phyloP scores from a whole-genome alignment of 2,113 vertebrate genomes.

The Diadophis punctatus region DNA sequence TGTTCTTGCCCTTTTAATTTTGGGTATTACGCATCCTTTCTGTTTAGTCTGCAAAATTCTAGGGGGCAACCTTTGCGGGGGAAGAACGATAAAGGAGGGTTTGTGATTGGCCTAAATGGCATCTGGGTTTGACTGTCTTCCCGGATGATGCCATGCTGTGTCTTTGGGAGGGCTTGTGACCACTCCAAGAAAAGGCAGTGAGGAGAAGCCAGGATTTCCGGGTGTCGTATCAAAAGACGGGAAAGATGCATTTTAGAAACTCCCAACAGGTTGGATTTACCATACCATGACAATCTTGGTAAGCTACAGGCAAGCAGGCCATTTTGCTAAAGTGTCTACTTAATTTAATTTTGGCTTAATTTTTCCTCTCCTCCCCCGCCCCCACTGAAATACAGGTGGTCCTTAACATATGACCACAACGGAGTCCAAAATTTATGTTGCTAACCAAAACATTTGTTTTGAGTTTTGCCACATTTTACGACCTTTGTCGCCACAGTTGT shows the following conservation, averaged over 20 bases:
- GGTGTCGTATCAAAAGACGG: neutral
- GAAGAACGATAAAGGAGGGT: constrained; percentile 8
- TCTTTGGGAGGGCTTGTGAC: neutral
- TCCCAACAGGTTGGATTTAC: neutral
- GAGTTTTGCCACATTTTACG: too few relatives aligned
- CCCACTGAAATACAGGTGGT: neutral
- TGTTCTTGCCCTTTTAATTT: neutral
- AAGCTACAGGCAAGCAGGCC: neutral
- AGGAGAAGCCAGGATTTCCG: neutral
- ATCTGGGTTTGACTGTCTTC: neutral
- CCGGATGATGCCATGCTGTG: neutral
- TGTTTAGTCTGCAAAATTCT: constrained; percentile 12
- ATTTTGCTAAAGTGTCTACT: neutral
- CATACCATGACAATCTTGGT: neutral
- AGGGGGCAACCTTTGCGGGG: constrained; percentile 6
- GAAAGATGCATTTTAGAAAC: neutral
- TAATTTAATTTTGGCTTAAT: too few relatives aligned
- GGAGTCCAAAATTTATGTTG: neutral
- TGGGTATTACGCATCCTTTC: constrained; percentile 3
- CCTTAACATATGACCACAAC: neutral
- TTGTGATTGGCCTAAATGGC: constrained; percentile 3
- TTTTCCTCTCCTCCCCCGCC: too few relatives aligned
- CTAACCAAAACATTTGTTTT: neutral
- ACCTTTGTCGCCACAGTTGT: too few relatives aligned
- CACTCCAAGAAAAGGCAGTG: neutral